Evolutionary conservation across 64 coral and sea anemone species (phyloP).

Genomic region (Montipora capricornis): DNA sequence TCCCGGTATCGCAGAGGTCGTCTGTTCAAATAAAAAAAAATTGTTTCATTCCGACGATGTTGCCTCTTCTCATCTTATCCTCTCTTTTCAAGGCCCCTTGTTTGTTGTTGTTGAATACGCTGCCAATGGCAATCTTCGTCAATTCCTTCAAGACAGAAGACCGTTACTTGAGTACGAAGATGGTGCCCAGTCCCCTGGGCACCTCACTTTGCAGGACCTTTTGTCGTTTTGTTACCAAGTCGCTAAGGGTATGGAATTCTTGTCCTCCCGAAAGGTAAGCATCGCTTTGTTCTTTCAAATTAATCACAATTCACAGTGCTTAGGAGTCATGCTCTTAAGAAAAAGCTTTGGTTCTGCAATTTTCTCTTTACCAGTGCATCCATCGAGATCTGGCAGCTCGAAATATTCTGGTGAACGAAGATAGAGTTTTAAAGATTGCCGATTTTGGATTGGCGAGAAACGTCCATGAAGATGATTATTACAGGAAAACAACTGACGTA

Average conservation of each 20-base stretch:
- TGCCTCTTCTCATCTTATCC: neutral
- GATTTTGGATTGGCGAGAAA: slow-evolving; percentile 97
- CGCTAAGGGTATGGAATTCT: slow-evolving; percentile 93
- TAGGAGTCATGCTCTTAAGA: too few relatives aligned
- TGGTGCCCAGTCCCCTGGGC: slow-evolving; percentile 59
- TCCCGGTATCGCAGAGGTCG: too few relatives aligned
- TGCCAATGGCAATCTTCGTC: slow-evolving; percentile 83
- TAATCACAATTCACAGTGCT: neutral
- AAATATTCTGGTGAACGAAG: slow-evolving; percentile 89
- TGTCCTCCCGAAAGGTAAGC: slow-evolving; percentile 87
- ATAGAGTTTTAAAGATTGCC: slow-evolving; percentile 90
- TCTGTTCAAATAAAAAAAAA: too few relatives aligned
- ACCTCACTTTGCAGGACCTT: slow-evolving; percentile 77
- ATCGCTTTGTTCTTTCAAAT: neutral
- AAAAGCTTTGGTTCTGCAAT: neutral
- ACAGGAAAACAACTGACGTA: slow-evolving; percentile 99
- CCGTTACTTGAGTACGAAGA: slow-evolving; percentile 74
- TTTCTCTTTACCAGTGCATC: slow-evolving; percentile 79
- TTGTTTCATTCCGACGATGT: too few relatives aligned
- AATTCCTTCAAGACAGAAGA: slow-evolving; percentile 86
- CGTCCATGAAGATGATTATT: slow-evolving; percentile 92
- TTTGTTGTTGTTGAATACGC: slow-evolving; percentile 98
- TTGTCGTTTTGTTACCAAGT: slow-evolving; percentile 92
- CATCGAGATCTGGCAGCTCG: slow-evolving; percentile 96
- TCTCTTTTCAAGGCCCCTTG: slow-evolving; percentile 77